Evolutionary conservation across 2,888 invertebrate species (phyloP).

Genomic region (Anoncus sp.): DNA sequence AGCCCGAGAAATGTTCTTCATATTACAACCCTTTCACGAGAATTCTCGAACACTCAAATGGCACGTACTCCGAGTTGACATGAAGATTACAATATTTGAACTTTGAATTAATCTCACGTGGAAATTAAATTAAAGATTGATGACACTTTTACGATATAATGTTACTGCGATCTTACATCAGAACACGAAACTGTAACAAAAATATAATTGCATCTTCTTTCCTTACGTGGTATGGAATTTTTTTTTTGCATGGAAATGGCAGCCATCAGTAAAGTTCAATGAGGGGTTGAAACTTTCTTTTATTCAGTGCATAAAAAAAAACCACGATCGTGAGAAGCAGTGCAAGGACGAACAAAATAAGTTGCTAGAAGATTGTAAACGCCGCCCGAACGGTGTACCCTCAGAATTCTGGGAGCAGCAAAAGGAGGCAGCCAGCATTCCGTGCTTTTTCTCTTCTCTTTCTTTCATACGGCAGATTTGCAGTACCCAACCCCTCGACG

Average conservation of each 20-base stretch:
- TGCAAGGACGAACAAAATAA: constrained; percentile 69
- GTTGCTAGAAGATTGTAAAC: constrained; percentile 35
- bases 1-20: background rate
- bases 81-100: background rate
- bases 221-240: background rate
- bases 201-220: background rate
- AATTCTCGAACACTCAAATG: background rate
- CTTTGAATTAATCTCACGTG: background rate
- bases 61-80: background rate
- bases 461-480: constrained; percentile 42
- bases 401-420: constrained; percentile 52
- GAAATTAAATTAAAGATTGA: background rate
- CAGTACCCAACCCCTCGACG: constrained; percentile 67
- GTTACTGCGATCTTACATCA: background rate
- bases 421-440: constrained; percentile 30
- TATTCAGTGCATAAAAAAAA: constrained; percentile 70
- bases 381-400: constrained; percentile 13
- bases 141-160: background rate
- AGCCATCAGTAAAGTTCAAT: constrained; percentile 22
- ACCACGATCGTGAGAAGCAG: constrained; percentile 72
- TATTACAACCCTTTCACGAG: background rate
- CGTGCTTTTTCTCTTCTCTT: constrained; percentile 72
- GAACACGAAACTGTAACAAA: background rate
- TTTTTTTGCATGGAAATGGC: constrained; percentile 17
- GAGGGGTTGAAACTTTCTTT: constrained; percentile 67